Evolutionary conservation across 2,888 invertebrate species (phyloP), one percentile per base, ranked within the genome.

Genomic region (Tillus elongatus): DNA sequence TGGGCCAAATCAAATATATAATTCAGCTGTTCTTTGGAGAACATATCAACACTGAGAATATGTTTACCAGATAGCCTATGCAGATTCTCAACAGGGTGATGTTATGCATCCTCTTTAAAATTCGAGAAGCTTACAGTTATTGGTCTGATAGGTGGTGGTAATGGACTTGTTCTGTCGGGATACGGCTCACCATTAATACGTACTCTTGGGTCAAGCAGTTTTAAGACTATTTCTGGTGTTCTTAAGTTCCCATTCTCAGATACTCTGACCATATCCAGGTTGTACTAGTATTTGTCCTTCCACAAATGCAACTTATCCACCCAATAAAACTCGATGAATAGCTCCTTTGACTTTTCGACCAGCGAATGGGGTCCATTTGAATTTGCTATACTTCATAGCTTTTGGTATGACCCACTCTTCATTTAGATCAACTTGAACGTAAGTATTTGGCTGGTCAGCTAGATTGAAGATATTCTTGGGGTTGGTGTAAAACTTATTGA

Each of bases 361-460:
- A 13, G 87, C 84, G 63, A 96, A 99, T 1, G 98, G 98, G 0
- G 97, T 95, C 98, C 98, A 98, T 50, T 83, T 79, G 0, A 96
- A 82, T 68, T 95, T 96, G 11, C 88, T 84, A 64, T 86, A 89
- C 38, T 79, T 72, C 70, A 87, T 82, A 13, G 78, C 74, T 15
- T 78, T 72, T 0, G 88, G 88, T 38, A 97, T 87, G 0, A 74
- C 74, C 95, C 95, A 96, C 65, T 91, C 86, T 50, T 88, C 85
- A 57, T 93, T 90, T 69, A 97, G 72, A 58, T 87, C 87, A 1
- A 97, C 86, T 67, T 98, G 98, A 6, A 99, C 83, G 58, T 95
- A 97, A 0, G 98, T 99, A 54, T 93, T 86, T 2, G 79, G 79
- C 64, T 99, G 98, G 42, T 93, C 92, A 0, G 98, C 97, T 36